Evolutionary conservation across 2,888 invertebrate species (phyloP).

Genomic region (Mylabris sibirica): DNA sequence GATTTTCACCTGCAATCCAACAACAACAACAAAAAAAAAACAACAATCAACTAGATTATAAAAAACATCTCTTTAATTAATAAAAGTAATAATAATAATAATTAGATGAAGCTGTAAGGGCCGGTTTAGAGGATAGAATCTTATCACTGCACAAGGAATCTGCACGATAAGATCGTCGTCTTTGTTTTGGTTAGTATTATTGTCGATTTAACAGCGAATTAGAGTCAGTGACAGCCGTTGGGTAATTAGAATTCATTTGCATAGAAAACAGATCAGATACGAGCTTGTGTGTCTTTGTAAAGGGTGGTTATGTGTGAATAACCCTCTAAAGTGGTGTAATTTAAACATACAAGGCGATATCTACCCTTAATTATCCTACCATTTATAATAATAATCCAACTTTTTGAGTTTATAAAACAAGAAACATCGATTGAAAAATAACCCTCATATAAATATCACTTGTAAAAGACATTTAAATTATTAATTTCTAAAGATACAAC

Average conservation of each 20-base stretch:
- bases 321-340: background rate
- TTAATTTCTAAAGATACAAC: too few species aligned
- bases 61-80: too few species aligned
- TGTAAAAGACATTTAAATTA: too few species aligned
- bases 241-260: constrained; percentile 22
- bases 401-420: too few species aligned
- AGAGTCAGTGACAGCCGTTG: constrained; percentile 10
- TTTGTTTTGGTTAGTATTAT: constrained; percentile 16
- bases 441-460: too few species aligned
- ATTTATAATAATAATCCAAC: too few species aligned
- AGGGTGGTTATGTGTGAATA: constrained; percentile 5
- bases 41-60: too few species aligned
- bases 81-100: too few species aligned
- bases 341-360: background rate
- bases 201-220: constrained; percentile 19
- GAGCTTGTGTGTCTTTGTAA: background rate
- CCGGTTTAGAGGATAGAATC: background rate
- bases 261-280: constrained; percentile 15
- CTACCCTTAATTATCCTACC: background rate
- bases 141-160: constrained; percentile 17
- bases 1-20: constrained; percentile 75
- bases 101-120: too few species aligned
- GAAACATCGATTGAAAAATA: too few species aligned
- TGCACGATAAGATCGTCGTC: background rate
- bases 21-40: background rate